These are phyloP conservation scores for Drosophila yakuba DNA, from an alignment of 1,140 invertebrate species.

Conservation along the genomic window DNA sequence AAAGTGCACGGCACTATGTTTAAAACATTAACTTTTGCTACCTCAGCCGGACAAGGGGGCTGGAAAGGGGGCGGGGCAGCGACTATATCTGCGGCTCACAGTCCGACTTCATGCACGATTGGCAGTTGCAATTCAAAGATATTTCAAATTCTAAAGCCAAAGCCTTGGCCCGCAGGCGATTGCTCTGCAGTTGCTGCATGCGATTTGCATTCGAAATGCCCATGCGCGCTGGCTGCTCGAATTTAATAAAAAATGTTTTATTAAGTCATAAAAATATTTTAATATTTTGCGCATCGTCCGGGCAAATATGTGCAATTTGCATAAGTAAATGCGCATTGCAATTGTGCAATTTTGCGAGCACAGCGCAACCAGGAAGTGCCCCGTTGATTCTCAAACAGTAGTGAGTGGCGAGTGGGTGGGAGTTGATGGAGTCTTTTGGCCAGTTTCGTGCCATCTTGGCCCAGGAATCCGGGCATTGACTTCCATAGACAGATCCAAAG, in stretches of 20 bases:
- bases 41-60: constrained; percentile 7
- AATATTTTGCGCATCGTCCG: constrained; percentile 63
- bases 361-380: constrained; percentile 72
- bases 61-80: constrained; percentile 11
- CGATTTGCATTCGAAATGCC: constrained; percentile 76
- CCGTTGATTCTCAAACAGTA: constrained; percentile 3
- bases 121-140: constrained; percentile 82
- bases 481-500: constrained; percentile 11
- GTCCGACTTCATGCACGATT: constrained; percentile 77
- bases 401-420: constrained; percentile 18
- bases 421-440: constrained; percentile 9
- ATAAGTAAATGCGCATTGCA: constrained; percentile 79
- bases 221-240: constrained; percentile 57
- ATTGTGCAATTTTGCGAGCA: constrained; percentile 70
- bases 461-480: constrained; percentile 15
- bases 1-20: constrained; percentile 79
- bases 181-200: constrained; percentile 53
- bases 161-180: constrained; percentile 26
- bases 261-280: constrained; percentile 83
- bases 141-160: constrained; percentile 74
- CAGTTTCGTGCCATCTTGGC: neutral
- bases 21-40: constrained; percentile 71
- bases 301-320: constrained; percentile 56
- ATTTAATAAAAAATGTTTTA: constrained; percentile 83
- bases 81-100: constrained; percentile 1